Base-by-base conservation (phyloP, 2,888 invertebrate species). In the Netelia inedita region DNA sequence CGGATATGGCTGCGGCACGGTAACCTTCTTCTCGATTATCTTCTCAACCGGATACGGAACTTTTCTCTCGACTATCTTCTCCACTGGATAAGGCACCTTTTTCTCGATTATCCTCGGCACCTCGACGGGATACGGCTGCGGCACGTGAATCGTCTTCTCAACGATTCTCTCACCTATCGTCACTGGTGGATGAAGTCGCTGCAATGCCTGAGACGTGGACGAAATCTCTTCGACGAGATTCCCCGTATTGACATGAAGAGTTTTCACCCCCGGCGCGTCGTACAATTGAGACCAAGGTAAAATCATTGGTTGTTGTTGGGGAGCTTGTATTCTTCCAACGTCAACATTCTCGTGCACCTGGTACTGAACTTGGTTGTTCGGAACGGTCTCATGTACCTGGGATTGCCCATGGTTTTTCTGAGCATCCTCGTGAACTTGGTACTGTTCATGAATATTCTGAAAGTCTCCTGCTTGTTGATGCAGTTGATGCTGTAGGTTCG, bases 1-100 rank as follows among this genome's bases (percentile, higher is more conserved):
- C 88, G 94, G 88, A 81, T 92, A 94, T 23, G 95, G 94, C 0
- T 95, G 94, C 0, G 95, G 94, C 50, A 94, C 94, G 0, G 95
- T 95, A 0, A 95, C 93, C 78, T 94, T 94, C 87, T 94, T 94
- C 87, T 95, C 95, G 0, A 95, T 93, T 53, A 95, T 93, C 83
- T 94, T 94, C 1, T 95, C 95, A 0, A 95, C 94, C 2, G 95
- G 94, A 78, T 94, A 94, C 0, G 95, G 95, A 0, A 95, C 94
- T 85, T 94, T 94, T 86, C 94, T 94, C 87, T 95, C 95, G 0
- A 95, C 92, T 41, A 95, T 93, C 82, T 95, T 94, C 5, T 95
- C 95, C 0, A 95, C 94, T 0, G 95, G 95, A 86, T 94, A 94
- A 0, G 95, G 95, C 1, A 95, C 94, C 85, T 94, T 94, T 87